Percentiles rank a stretch among this genome's conserved stretches.
phyloP scores from a whole-genome alignment of 2,113 vertebrate genomes.

The Chionodraco myersi region DNA sequence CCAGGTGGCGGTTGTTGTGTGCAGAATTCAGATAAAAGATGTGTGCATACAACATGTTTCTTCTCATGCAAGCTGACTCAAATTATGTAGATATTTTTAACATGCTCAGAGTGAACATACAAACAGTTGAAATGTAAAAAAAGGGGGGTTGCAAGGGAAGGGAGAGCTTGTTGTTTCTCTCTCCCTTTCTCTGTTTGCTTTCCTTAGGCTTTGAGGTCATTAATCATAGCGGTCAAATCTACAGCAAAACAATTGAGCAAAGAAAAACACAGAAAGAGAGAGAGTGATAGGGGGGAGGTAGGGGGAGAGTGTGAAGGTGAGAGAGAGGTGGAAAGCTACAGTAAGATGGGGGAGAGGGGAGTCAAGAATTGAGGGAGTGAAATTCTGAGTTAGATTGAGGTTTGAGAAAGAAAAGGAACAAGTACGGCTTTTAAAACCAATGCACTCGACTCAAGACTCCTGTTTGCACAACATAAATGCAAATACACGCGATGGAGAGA shows the following conservation, averaged over 20 bases:
- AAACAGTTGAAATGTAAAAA: constrained; percentile 38
- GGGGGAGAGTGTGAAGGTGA: constrained; percentile 50
- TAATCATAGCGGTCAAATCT: constrained; percentile 80
- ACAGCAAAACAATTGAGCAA: constrained; percentile 77
- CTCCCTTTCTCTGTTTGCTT: constrained; percentile 74
- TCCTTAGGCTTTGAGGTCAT: constrained; percentile 76
- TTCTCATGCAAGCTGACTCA: not conserved
- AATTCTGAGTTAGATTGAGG: constrained; percentile 34
- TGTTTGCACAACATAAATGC: constrained; percentile 71
- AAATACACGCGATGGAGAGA: constrained; percentile 59
- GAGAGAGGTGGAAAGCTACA: constrained; percentile 55
- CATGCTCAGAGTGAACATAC: constrained; percentile 26
- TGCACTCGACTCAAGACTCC: constrained; percentile 58
- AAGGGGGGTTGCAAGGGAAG: constrained; percentile 55
- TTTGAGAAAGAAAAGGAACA: constrained; percentile 49
- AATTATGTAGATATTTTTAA: constrained; percentile 22
- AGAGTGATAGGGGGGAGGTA: not conserved
- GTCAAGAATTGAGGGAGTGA: constrained; percentile 15
- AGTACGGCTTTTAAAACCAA: constrained; percentile 38
- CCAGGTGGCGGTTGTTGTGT: not conserved
- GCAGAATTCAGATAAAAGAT: constrained; percentile 4
- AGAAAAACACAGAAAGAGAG: constrained; percentile 65
- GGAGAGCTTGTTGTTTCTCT: constrained; percentile 53
- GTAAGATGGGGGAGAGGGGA: constrained; percentile 46
- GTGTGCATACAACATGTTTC: not conserved